Percentiles rank a stretch among this genome's conserved stretches.
phyloP scores from a whole-genome alignment of 2,113 vertebrate species.

The Phrynocephalus versicolor region DNA sequence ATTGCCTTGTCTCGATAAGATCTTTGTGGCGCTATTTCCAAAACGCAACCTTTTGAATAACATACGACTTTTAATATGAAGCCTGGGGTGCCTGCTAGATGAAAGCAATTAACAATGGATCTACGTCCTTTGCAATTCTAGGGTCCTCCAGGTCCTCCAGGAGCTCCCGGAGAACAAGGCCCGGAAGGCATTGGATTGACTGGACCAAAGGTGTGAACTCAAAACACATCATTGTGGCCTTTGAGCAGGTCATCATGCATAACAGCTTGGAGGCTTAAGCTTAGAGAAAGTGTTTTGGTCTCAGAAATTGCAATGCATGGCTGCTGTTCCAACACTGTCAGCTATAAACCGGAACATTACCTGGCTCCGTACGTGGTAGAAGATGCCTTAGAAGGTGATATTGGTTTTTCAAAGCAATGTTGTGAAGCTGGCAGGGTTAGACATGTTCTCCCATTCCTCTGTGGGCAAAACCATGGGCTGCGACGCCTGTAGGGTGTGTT shows the following conservation, averaged over 20 bases:
- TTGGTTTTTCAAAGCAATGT: too few species aligned
- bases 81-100: neutral
- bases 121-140: slow-evolving; percentile 55
- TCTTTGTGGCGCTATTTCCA: neutral
- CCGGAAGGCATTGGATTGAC: slow-evolving; percentile 84
- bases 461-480: too few species aligned
- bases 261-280: neutral
- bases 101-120: slow-evolving; percentile 33
- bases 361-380: too few species aligned
- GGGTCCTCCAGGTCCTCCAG: slow-evolving; percentile 85
- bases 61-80: neutral
- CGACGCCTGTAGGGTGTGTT: too few species aligned
- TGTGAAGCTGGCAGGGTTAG: too few species aligned
- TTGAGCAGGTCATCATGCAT: neutral
- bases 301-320: neutral
- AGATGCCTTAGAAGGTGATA: too few species aligned
- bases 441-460: too few species aligned
- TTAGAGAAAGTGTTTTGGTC: neutral
- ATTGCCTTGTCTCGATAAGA: neutral
- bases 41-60: neutral
- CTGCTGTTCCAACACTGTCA: too few species aligned
- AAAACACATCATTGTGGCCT: too few species aligned
- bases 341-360: too few species aligned
- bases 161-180: slow-evolving; percentile 82
- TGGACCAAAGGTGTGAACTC: slow-evolving; percentile 83